Percentiles rank a stretch among this genome's conserved stretches.
Evolutionary conservation across 30 jellyfish, hydroid and myxozoan genomes (phyloP).

Genomic region (Cassiopea xamachana): DNA sequence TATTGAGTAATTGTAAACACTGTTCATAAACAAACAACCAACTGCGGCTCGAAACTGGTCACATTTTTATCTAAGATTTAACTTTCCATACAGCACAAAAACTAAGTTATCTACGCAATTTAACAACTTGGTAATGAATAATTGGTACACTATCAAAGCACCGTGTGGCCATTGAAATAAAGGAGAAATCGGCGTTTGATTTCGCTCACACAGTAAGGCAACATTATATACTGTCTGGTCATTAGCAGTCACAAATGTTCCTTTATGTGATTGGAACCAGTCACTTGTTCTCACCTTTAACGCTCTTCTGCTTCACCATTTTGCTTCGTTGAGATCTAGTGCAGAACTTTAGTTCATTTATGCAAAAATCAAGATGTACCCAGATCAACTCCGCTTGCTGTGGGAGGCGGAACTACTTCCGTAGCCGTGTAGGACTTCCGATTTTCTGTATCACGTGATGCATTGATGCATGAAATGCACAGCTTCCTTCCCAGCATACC

Average conservation of each 20-base stretch:
- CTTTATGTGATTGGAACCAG: background rate
- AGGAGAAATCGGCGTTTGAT: too few relatives aligned
- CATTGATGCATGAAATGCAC: background rate
- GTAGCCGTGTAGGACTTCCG: conserved; percentile 6
- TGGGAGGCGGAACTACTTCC: conserved; percentile 60
- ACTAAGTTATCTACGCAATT: too few relatives aligned
- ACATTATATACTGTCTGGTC: background rate
- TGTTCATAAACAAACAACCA: background rate
- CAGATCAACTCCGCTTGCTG: background rate
- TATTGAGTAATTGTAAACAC: background rate
- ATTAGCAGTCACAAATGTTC: background rate
- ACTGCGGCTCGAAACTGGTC: background rate
- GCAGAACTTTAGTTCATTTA: conserved; percentile 7
- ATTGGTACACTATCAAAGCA: too few relatives aligned
- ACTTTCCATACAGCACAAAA: too few relatives aligned
- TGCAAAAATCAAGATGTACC: background rate
- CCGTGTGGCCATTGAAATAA: too few relatives aligned
- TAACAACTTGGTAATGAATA: too few relatives aligned
- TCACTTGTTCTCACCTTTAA: conserved; percentile 30
- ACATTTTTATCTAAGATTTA: too few relatives aligned
- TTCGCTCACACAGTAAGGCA: too few relatives aligned
- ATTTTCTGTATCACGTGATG: background rate
- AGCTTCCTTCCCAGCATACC: conserved; percentile 20
- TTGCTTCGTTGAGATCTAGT: background rate
- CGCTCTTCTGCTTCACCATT: conserved; percentile 58